These are phyloP conservation scores for Agrilus biguttatus DNA, from an alignment of 2,888 invertebrate species.

Conservation along the genomic window DNA sequence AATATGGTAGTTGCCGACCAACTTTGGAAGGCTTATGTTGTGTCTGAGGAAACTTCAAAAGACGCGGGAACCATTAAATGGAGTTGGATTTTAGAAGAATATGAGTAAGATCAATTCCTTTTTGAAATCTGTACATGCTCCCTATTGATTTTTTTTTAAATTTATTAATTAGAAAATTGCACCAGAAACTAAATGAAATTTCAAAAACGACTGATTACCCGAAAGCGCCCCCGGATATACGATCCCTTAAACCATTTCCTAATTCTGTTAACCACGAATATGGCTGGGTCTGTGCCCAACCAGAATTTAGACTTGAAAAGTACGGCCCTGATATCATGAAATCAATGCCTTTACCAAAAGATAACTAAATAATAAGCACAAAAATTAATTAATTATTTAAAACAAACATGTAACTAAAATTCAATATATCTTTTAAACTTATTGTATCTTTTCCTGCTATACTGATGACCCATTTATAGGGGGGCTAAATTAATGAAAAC, in stretches of 20 bases:
- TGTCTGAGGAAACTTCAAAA: background rate
- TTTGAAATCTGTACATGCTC: background rate
- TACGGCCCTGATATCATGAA: slow-evolving; percentile 13
- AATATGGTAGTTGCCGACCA: slow-evolving; percentile 6
- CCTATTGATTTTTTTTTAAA: too few relatives aligned
- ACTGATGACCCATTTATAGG: too few relatives aligned
- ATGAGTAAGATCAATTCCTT: background rate
- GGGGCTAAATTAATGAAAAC: too few relatives aligned
- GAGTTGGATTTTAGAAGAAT: background rate
- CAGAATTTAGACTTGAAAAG: slow-evolving; percentile 13
- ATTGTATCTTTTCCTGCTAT: too few relatives aligned
- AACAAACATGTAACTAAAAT: too few relatives aligned
- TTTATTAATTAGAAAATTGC: slow-evolving; percentile 6
- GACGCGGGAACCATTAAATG: background rate
- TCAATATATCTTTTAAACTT: too few relatives aligned
- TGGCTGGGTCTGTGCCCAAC: slow-evolving; percentile 11
- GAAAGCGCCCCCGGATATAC: slow-evolving; percentile 7
- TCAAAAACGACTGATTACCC: slow-evolving; percentile 9
- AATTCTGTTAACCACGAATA: slow-evolving; percentile 11
- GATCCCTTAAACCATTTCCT: slow-evolving; percentile 11
- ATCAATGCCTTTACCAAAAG: slow-evolving; percentile 7
- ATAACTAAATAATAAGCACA: background rate
- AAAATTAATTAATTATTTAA: too few relatives aligned
- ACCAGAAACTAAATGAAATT: slow-evolving; percentile 9
- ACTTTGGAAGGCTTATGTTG: slow-evolving; percentile 3